These are phyloP conservation scores for Anticlea derivata DNA, from an alignment of 2,888 invertebrate species.

Conservation along the genomic window DNA sequence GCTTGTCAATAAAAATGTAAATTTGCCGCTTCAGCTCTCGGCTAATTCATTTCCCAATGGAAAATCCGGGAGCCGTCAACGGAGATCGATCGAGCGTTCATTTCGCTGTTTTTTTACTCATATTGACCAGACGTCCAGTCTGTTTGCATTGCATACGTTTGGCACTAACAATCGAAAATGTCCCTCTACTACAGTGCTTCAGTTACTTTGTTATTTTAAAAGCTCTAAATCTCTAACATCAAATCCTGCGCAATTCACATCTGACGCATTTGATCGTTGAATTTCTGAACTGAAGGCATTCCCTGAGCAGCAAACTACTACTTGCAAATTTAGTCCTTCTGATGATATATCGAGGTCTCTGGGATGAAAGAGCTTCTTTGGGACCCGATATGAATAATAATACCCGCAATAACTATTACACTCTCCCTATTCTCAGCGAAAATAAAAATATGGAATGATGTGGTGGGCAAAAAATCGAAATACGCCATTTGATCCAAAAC, in stretches of 20 bases:
- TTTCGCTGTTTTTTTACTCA: conserved; percentile 69
- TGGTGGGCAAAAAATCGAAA: conserved; percentile 71
- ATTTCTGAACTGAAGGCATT: too few relatives aligned
- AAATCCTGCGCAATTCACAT: neutral
- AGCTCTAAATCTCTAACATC: neutral
- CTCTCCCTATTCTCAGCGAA: conserved; percentile 16
- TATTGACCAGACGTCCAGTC: conserved; percentile 71
- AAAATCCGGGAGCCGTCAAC: conserved; percentile 79
- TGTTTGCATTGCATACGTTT: conserved; percentile 59
- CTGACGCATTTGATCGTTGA: neutral
- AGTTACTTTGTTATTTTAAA: too few relatives aligned
- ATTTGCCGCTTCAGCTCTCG: conserved; percentile 77
- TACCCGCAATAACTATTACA: conserved; percentile 38
- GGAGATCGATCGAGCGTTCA: conserved; percentile 81
- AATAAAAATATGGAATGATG: conserved; percentile 25
- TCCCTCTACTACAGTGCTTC: neutral
- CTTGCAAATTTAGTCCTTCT: conserved; percentile 34
- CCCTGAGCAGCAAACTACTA: neutral
- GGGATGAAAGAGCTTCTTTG: conserved; percentile 66
- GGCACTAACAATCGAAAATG: conserved; percentile 49
- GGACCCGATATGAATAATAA: conserved; percentile 74
- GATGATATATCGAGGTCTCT: conserved; percentile 73
- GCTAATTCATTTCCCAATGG: conserved; percentile 83
- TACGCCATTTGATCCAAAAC: conserved; percentile 81
- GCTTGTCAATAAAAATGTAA: conserved; percentile 84